Evolutionary conservation across 2,888 invertebrate species (phyloP).

Genomic region (Drosophila diplacantha): DNA sequence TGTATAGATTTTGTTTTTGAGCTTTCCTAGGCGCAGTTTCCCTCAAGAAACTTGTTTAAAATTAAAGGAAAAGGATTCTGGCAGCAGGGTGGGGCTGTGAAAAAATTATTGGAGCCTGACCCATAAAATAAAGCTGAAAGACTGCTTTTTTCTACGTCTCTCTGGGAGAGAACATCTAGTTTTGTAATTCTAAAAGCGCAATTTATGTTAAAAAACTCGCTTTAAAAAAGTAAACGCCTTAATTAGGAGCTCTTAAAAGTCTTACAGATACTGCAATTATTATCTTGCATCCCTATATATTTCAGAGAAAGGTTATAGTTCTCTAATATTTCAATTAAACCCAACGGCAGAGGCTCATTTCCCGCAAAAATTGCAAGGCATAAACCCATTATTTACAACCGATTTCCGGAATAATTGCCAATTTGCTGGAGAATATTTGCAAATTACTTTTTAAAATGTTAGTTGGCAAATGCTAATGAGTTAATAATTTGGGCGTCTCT

Average conservation of each 20-base stretch:
- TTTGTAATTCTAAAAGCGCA: background rate
- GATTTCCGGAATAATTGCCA: conserved; percentile 5
- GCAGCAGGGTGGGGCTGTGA: too few relatives aligned
- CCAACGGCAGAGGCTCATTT: background rate
- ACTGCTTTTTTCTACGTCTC: too few relatives aligned
- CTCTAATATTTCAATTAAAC: background rate
- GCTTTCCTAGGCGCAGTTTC: background rate
- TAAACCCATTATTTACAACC: background rate
- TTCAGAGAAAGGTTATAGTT: too few relatives aligned
- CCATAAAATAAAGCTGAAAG: too few relatives aligned
- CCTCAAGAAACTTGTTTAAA: too few relatives aligned
- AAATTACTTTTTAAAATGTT: conserved; percentile 6
- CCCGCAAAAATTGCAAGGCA: background rate
- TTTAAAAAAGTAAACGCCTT: background rate
- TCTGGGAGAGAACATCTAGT: too few relatives aligned
- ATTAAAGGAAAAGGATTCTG: too few relatives aligned
- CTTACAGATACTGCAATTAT: too few relatives aligned
- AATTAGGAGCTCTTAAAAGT: background rate
- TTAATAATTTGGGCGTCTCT: background rate
- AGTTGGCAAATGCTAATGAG: conserved; percentile 6
- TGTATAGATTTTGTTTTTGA: background rate
- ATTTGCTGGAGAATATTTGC: conserved; percentile 10
- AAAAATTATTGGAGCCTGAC: too few relatives aligned
- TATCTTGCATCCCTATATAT: too few relatives aligned
- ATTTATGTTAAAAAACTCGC: background rate